Conservation (phyloP, 2,888 invertebrate genomes). For the Laspeyria flexula region DNA sequence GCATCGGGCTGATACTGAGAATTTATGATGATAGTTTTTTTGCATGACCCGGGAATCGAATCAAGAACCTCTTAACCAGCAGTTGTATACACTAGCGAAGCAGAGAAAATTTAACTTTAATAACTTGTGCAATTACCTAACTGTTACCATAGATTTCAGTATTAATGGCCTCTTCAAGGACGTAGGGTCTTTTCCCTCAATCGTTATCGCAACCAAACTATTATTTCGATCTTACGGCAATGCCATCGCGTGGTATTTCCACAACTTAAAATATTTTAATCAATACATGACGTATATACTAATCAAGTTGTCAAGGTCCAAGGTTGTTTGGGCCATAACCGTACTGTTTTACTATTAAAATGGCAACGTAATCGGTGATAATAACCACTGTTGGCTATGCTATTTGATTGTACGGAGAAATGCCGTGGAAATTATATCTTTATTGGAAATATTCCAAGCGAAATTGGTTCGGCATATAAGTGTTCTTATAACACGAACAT, state of each 20-base stretch:
- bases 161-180: slow-evolving; percentile 7
- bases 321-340: slow-evolving; percentile 36
- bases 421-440: slow-evolving; percentile 26
- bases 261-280: slow-evolving; percentile 38
- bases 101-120: too few species aligned
- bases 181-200: slow-evolving; percentile 8
- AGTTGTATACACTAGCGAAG: too few species aligned
- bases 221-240: slow-evolving; percentile 24
- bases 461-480: slow-evolving; percentile 2
- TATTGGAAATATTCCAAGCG: slow-evolving; percentile 41
- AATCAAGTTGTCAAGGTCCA: slow-evolving; percentile 36
- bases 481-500: neutral
- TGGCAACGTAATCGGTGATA: slow-evolving; percentile 39
- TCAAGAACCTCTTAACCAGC: too few species aligned
- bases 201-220: slow-evolving; percentile 14
- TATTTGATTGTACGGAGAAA: slow-evolving; percentile 32
- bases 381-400: slow-evolving; percentile 29
- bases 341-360: slow-evolving; percentile 32
- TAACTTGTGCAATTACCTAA: too few species aligned
- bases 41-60: too few species aligned
- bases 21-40: too few species aligned
- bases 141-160: neutral
- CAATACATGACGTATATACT: slow-evolving; percentile 41
- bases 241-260: slow-evolving; percentile 28
- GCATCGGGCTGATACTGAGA: too few species aligned